Evolutionary conservation across 2,797 vertebrate genomes (phyloP).

Genomic region (Crypturellus tataupa): DNA sequence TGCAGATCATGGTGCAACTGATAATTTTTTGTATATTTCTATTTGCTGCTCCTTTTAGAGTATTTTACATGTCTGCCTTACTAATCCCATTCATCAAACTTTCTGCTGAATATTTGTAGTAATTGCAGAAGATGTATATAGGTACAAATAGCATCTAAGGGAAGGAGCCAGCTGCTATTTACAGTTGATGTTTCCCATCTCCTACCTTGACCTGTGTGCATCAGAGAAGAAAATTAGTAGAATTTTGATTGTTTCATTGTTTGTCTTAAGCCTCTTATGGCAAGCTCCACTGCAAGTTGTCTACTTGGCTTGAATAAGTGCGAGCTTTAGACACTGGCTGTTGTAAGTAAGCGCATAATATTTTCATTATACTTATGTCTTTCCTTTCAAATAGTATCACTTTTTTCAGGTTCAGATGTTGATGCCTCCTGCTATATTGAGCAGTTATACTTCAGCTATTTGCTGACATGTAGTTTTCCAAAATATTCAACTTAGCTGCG

Average conservation of each 20-base stretch:
- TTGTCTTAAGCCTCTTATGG: not conserved
- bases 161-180: not conserved
- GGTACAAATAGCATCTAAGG: not conserved
- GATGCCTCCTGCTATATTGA: not conserved
- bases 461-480: not conserved
- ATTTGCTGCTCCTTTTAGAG: not conserved
- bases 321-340: not conserved
- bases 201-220: not conserved
- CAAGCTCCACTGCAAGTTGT: not conserved
- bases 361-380: not conserved
- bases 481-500: not conserved
- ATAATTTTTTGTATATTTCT: not conserved
- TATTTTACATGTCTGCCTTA: too few relatives aligned
- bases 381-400: not conserved
- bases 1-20: not conserved
- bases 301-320: not conserved
- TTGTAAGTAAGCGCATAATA: accelerated
- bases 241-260: not conserved
- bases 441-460: not conserved
- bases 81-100: not conserved
- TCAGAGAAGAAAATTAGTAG: not conserved
- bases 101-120: not conserved
- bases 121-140: not conserved
- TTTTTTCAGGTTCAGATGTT: not conserved
- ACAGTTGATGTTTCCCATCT: not conserved